A percentile compares a stretch with the other conserved stretches of the same genome.
Evolutionary conservation across 2,797 vertebrate genomes (phyloP).

Genomic region (Mormyrops attenuatus): DNA sequence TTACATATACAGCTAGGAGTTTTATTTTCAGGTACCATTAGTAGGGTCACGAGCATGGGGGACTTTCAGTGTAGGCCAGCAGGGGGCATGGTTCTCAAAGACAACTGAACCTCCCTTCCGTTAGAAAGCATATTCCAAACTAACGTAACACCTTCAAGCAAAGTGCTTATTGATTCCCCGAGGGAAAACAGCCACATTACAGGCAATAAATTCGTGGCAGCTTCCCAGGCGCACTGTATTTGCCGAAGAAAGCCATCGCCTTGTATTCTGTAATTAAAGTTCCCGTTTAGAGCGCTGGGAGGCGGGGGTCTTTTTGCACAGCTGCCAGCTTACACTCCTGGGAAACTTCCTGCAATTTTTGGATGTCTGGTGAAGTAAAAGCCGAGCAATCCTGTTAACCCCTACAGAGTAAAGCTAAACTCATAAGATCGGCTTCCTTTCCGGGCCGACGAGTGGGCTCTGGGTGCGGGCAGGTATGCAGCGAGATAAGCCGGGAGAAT

Average conservation of each 20-base stretch:
- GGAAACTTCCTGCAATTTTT: background rate
- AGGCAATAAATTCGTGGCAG: background rate
- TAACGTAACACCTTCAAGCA: background rate
- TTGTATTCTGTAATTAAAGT: background rate
- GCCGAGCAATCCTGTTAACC: background rate
- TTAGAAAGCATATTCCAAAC: background rate
- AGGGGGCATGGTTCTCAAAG: background rate
- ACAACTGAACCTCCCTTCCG: background rate
- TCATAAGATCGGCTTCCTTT: background rate
- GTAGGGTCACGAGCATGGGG: background rate
- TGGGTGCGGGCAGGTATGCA: background rate
- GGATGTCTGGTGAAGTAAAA: background rate
- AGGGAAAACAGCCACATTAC: background rate
- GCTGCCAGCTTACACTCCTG: background rate
- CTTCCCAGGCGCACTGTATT: background rate
- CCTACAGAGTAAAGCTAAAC: background rate
- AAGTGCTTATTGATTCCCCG: background rate
- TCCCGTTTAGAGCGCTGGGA: background rate
- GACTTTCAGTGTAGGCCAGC: background rate
- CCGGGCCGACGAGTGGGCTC: background rate
- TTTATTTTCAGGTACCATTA: too few species aligned
- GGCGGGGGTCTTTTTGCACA: background rate
- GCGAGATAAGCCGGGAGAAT: background rate
- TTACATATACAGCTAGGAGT: too few species aligned
- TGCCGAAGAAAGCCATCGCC: background rate